Percentiles rank a stretch among this genome's conserved stretches.
phyloP scores from a whole-genome alignment of 2,888 invertebrate species.

The Aphodius granarius region DNA sequence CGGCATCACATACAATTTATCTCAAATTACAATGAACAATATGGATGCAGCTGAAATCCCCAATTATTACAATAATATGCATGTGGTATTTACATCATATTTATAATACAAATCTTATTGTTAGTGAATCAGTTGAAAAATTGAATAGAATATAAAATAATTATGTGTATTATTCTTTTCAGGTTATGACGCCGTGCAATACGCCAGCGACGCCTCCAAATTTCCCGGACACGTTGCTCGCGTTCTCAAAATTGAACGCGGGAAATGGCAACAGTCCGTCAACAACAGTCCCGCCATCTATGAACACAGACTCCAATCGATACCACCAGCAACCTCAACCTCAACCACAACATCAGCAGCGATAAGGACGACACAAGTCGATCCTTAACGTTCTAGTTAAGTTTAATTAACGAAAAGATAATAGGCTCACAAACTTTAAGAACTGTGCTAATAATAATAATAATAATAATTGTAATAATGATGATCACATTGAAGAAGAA shows the following conservation, averaged over 20 bases:
- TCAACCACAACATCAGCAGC: slow-evolving; percentile 22
- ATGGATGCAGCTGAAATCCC: too few relatives aligned
- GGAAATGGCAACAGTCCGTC: slow-evolving; percentile 59
- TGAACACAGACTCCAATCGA: slow-evolving; percentile 14
- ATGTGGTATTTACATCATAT: too few relatives aligned
- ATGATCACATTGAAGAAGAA: neutral
- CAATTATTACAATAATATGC: too few relatives aligned
- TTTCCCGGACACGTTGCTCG: slow-evolving; percentile 87
- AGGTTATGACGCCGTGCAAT: slow-evolving; percentile 91
- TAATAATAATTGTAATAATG: slow-evolving; percentile 12
- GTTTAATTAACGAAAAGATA: neutral
- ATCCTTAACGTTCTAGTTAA: neutral
- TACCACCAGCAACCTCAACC: slow-evolving; percentile 24
- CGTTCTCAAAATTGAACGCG: slow-evolving; percentile 86
- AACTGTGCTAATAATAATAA: slow-evolving; percentile 15
- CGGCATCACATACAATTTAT: too few relatives aligned
- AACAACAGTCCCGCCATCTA: slow-evolving; percentile 54
- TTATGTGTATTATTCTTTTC: slow-evolving; percentile 47
- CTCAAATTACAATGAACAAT: too few relatives aligned
- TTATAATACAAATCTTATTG: too few relatives aligned
- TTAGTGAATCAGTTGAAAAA: too few relatives aligned
- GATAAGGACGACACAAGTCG: slow-evolving; percentile 18
- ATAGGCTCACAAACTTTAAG: neutral
- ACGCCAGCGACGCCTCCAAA: slow-evolving; percentile 94
- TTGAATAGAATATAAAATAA: neutral